Evolutionary conservation across 1,140 invertebrate genomes (phyloP).

Genomic region (Lucilia sericata): DNA sequence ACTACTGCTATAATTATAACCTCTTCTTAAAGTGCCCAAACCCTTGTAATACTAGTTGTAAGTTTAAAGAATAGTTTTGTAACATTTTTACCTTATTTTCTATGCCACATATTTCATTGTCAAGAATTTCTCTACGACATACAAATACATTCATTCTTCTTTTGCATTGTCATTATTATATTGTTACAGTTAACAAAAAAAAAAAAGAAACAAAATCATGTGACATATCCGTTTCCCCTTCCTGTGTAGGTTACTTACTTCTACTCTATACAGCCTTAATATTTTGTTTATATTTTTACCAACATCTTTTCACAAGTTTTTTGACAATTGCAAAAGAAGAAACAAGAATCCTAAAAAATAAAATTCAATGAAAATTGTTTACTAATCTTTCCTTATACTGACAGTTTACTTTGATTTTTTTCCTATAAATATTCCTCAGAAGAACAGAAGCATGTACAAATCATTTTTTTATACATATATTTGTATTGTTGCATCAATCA

Average conservation of each 20-base stretch:
- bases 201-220: background rate
- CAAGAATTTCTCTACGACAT: background rate
- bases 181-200: background rate
- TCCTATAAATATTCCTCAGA: no score
- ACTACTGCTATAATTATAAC: no score
- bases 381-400: background rate
- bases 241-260: no score
- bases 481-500: constrained; percentile 1
- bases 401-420: background rate
- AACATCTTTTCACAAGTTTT: background rate
- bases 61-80: no score
- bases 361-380: background rate
- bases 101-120: background rate
- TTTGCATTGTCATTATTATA: background rate
- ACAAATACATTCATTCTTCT: background rate
- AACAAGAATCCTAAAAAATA: background rate
- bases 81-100: no score
- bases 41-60: no score
- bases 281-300: background rate
- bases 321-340: background rate
- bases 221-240: background rate
- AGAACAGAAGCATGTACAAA: background rate
- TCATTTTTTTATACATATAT: background rate
- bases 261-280: background rate
- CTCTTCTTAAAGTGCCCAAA: no score